Percentiles rank a stretch among this genome's conserved stretches.
Evolutionary conservation across 2,113 vertebrate genomes (phyloP).

Genomic region (Nothocercus julius): DNA sequence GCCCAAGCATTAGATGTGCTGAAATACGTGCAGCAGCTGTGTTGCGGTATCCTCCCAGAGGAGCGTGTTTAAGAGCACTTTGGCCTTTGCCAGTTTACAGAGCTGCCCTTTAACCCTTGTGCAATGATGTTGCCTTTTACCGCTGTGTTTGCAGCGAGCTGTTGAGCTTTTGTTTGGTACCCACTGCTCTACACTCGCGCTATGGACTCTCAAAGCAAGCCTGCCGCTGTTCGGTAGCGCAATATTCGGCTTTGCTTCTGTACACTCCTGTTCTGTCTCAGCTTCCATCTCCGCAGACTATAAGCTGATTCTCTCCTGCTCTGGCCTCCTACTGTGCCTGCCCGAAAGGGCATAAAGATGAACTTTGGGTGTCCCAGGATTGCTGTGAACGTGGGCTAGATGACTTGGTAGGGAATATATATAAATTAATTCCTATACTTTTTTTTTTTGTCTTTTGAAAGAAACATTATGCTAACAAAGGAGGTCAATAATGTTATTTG

Average conservation of each 20-base stretch:
- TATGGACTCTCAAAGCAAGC: background rate
- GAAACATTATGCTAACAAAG: background rate
- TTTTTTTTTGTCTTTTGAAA: background rate
- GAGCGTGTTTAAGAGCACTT: background rate
- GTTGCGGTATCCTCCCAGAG: background rate
- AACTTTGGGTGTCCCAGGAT: background rate
- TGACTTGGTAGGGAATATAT: background rate
- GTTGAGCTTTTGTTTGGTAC: accelerated
- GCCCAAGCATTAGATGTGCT: background rate
- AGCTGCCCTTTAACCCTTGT: background rate
- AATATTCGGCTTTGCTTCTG: accelerated
- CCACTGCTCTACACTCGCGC: background rate
- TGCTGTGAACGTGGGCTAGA: background rate
- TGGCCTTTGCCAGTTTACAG: background rate
- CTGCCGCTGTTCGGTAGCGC: accelerated
- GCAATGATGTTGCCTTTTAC: background rate
- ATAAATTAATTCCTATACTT: background rate
- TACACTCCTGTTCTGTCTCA: background rate
- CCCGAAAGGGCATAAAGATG: background rate
- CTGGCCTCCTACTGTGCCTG: background rate
- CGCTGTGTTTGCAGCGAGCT: background rate
- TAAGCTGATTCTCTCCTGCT: background rate
- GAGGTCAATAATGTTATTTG: background rate
- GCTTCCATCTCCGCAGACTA: accelerated
- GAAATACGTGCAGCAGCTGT: accelerated